Evolutionary conservation across 2,888 invertebrate species (phyloP).

Genomic region (Prosapia bicincta): DNA sequence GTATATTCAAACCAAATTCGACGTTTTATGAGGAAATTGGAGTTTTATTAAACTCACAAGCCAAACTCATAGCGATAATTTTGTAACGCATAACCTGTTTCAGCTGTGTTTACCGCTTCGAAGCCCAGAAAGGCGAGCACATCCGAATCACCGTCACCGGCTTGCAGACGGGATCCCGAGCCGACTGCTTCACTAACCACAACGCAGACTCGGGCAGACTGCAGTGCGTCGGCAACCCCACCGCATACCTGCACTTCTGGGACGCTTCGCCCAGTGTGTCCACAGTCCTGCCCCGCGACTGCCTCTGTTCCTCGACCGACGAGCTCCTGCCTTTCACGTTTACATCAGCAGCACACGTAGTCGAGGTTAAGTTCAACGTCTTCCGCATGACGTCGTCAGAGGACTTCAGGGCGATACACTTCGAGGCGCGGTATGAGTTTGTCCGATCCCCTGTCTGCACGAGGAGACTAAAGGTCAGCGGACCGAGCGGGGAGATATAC

Average conservation of each 20-base stretch:
- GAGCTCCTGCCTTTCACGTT: constrained; percentile 65
- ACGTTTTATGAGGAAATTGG: too few relatives aligned
- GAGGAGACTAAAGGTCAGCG: constrained; percentile 64
- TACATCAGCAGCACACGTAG: constrained; percentile 69
- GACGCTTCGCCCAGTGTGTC: constrained; percentile 43
- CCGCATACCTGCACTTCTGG: constrained; percentile 67
- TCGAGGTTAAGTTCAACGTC: constrained; percentile 78
- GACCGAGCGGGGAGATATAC: constrained; percentile 72
- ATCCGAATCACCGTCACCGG: constrained; percentile 72
- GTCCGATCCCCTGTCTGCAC: constrained; percentile 68
- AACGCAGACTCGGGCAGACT: constrained; percentile 65
- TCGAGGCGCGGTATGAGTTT: constrained; percentile 82
- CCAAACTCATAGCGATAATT: too few relatives aligned
- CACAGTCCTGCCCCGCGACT: constrained; percentile 59
- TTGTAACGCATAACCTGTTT: constrained; percentile 38
- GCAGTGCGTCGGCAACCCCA: constrained; percentile 66
- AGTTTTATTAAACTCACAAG: too few relatives aligned
- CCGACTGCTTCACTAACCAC: constrained; percentile 55
- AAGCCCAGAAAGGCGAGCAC: constrained; percentile 77
- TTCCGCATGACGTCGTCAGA: constrained; percentile 80
- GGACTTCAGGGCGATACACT: constrained; percentile 79
- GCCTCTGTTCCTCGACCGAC: constrained; percentile 64
- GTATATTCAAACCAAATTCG: too few relatives aligned
- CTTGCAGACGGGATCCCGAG: constrained; percentile 59
- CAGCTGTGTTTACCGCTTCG: constrained; percentile 84